Evolutionary conservation across 1,140 invertebrate species (phyloP).

Genomic region (Pachyrhynchus sulphureomaculatus): DNA sequence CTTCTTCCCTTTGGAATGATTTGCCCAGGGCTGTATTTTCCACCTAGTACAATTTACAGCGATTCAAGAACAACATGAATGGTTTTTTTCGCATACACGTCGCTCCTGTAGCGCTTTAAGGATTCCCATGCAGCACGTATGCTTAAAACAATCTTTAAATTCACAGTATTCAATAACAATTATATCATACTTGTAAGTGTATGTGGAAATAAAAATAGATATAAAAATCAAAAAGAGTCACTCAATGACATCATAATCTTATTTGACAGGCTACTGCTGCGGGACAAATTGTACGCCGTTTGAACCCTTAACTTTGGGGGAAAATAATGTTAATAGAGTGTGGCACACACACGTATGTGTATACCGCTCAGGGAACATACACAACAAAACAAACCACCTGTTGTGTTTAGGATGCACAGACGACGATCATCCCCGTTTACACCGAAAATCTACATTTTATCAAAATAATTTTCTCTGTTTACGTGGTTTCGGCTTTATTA

Average conservation of each 20-base stretch:
- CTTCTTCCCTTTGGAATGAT: too few species aligned
- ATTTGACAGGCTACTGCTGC: conserved; percentile 23
- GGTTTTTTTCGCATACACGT: too few species aligned
- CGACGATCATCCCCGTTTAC: conserved; percentile 14
- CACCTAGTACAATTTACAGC: too few species aligned
- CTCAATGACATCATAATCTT: background rate
- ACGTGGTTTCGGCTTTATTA: background rate
- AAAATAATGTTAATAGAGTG: conserved; percentile 37
- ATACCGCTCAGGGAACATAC: conserved; percentile 25
- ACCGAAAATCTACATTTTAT: conserved; percentile 11
- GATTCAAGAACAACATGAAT: too few species aligned
- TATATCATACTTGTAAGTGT: too few species aligned
- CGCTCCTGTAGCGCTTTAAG: too few species aligned
- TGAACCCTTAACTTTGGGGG: conserved; percentile 35
- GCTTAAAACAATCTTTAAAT: too few species aligned
- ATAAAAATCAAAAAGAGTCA: too few species aligned
- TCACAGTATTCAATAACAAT: too few species aligned
- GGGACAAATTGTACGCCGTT: conserved; percentile 35
- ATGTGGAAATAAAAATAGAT: too few species aligned
- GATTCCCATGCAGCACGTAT: too few species aligned
- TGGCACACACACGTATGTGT: conserved; percentile 31
- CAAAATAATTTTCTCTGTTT: conserved; percentile 13
- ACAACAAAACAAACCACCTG: conserved; percentile 38
- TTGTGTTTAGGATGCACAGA: conserved; percentile 19
- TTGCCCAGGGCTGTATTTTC: too few species aligned